Base-by-base conservation (phyloP, 2,888 invertebrate genomes). In the Rhyacophila evoluta region DNA sequence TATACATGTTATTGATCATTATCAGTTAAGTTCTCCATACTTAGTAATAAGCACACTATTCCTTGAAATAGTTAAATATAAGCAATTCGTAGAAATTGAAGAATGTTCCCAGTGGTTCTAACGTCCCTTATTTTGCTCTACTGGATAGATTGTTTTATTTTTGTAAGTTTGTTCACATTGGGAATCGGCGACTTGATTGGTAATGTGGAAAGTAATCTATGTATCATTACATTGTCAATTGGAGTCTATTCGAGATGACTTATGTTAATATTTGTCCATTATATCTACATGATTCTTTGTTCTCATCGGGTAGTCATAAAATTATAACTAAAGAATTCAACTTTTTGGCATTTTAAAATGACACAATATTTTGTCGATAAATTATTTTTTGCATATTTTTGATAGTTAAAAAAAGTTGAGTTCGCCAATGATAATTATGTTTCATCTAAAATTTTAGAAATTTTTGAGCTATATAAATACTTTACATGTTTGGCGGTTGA, bases 201-300 rank as follows among this genome's bases (percentile, higher is more conserved):
- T 39, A 39, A 39, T 12, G n/a, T 39, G 15, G 68, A 68, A 68
- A 28, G 27, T 68, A 68, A 68, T 27, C 68, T 68, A 68, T 27
- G 67, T 67, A 38, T 1, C 10, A 19, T 6, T 19, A 12, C 1
- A 19, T 8, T 25, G 55, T 55, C 69, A 69, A 69, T 69, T 69
- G 69, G 12, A 69, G 6, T 29, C 69, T 69, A 28, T 69, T 69
- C 28, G 69, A 69, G 69, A 69, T 69, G 12, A 12, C 33, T 69
- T 69, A 69, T 69, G n/a, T 29, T n/a, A 69, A 69, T 6, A 29
- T 69, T 69, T 69, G 33, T 69, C 69, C 33, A 69, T 29, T 69
- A 69, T 33, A 33, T 28, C 29, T 15, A 29, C 15, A 29, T 15
- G 19, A 27, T 28, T 69, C 29, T 11, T 28, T 69, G 69, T 69